Percentiles rank a stretch among this genome's conserved stretches.
These are phyloP conservation scores for Triplophysa yarkandensis DNA, from an alignment of 2,797 vertebrate species.

Conservation along the genomic window DNA sequence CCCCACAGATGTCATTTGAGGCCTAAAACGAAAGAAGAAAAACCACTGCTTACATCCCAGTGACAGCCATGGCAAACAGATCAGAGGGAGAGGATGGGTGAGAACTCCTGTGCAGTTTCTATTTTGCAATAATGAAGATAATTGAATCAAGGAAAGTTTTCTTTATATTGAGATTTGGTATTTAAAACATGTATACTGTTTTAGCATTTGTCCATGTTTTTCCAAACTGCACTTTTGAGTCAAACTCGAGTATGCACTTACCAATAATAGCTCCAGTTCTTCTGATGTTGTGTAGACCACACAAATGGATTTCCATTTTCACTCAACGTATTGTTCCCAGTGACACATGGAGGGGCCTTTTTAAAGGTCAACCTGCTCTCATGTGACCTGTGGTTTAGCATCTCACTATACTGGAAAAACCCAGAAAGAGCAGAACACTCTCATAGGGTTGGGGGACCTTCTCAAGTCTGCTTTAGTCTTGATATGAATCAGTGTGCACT, in stretches of 20 bases:
- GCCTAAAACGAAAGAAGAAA: constrained; percentile 38
- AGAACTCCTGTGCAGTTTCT: neutral
- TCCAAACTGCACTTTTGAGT: neutral
- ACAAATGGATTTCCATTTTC: constrained; percentile 39
- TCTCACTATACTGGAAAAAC: constrained; percentile 51
- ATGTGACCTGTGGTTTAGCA: constrained; percentile 58
- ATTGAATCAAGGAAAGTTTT: too few species aligned
- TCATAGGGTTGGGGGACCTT: constrained; percentile 39
- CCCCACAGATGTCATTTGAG: constrained; percentile 45
- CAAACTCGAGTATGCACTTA: constrained; percentile 22
- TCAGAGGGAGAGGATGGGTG: too few species aligned
- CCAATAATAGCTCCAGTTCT: constrained; percentile 8
- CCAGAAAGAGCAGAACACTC: constrained; percentile 39
- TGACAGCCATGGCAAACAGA: constrained; percentile 12
- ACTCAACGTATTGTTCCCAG: constrained; percentile 21
- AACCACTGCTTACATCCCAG: constrained; percentile 44
- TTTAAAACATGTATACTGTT: too few species aligned
- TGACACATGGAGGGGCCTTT: constrained; percentile 43
- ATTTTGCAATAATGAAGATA: neutral
- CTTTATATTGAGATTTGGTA: too few species aligned
- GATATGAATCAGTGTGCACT: constrained; percentile 45
- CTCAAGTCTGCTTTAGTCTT: constrained; percentile 13
- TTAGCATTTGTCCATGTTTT: too few species aligned
- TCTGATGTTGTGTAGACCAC: constrained; percentile 15
- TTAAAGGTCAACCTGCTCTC: constrained; percentile 58